Base-by-base conservation (phyloP, 2,888 invertebrate genomes). In the Willowsia nigromaculata region DNA sequence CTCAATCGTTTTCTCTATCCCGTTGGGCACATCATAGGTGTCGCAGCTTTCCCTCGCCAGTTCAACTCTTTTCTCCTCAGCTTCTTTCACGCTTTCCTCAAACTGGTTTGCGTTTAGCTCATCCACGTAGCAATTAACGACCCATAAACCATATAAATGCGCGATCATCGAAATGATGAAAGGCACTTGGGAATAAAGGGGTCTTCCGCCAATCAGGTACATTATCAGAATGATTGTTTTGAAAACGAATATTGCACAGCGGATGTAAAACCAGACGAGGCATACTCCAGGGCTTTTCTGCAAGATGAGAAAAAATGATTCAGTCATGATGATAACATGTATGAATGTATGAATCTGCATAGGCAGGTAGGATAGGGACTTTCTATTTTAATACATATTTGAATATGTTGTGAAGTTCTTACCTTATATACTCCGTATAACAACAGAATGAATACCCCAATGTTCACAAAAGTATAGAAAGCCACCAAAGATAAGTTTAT, bases 161-260 rank as follows among this genome's bases (percentile, higher is more conserved):
- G 90, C 88, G 11, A 91, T 9, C 89, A 91, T 92, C 25, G 91
- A 90, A 33, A 91, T 5, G n/a, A 92, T 92, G 53, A 91, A 92
- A 2, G 92, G 92, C 18, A 92, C 82, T 82, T 92, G 92, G 1
- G 90, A 85, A 18, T 87, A 89, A 0, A 92, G 68, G 0, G 91
- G 89, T 30, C 92, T 33, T 40, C 92, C 92, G 7, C 90, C 90
- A 11, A 92, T 84, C 4, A 91, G 9, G 76, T 92, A 92, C 78
- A 92, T 92, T 0, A 90, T 18, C 3, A 92, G 68, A 22, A 92
- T 92, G 18, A 92, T 91, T 5, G 91, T 25, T 76, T 92, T 91
- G 80, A 92, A 92, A 15, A 92, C 90, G 18, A 92, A 87, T 22
- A 91, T 88, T 1, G 92, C 91, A 85, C 92, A 92, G 1, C 92